These are phyloP conservation scores for Babylonia areolata DNA, from an alignment of 1,140 invertebrate genomes.

Conservation along the genomic window DNA sequence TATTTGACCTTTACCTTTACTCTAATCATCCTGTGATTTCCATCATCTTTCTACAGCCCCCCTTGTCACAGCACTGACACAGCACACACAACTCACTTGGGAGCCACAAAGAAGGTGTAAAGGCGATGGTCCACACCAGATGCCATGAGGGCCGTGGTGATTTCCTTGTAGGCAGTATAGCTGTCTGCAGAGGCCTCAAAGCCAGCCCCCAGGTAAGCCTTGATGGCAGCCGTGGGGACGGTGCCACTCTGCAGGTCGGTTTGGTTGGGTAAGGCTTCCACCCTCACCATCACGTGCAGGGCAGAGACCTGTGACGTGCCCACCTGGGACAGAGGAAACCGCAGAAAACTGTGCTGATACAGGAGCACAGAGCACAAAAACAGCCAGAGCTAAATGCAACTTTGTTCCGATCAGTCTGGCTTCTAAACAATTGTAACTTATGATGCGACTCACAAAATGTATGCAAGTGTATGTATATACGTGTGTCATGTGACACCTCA, in stretches of 20 bases:
- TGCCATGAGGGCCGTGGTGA: conserved; percentile 46
- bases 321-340: background rate
- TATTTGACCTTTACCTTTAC: too few relatives aligned
- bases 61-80: too few relatives aligned
- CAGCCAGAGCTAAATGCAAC: too few relatives aligned
- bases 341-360: too few relatives aligned
- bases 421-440: too few relatives aligned
- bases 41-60: too few relatives aligned
- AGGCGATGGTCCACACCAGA: conserved; percentile 52
- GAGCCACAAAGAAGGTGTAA: conserved; percentile 59
- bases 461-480: too few relatives aligned
- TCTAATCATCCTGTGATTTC: too few relatives aligned
- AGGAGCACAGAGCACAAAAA: too few relatives aligned
- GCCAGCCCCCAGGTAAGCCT: conserved; percentile 54
- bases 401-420: too few relatives aligned
- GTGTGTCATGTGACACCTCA: too few relatives aligned
- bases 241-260: background rate
- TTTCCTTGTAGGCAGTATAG: conserved; percentile 38
- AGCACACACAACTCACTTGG: background rate
- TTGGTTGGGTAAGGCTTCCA: conserved; percentile 39
- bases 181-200: conserved; percentile 44
- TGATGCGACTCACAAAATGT: too few relatives aligned
- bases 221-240: conserved; percentile 28
- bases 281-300: conserved; percentile 51
- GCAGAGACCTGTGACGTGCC: conserved; percentile 21